Conservation (phyloP, 2,797 vertebrate species). For the Lates japonicus region DNA sequence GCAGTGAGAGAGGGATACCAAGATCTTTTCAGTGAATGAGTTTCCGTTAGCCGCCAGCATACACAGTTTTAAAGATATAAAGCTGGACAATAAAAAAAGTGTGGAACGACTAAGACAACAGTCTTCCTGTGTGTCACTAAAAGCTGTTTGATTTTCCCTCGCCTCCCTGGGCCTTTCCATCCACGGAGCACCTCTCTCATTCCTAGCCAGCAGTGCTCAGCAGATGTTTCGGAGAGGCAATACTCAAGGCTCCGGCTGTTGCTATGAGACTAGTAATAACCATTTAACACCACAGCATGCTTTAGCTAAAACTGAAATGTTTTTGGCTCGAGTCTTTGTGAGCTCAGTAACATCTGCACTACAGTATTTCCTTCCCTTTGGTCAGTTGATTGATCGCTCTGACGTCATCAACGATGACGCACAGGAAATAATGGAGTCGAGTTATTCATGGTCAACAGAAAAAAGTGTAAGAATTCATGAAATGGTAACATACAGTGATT, state of each 20-base stretch:
- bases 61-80: conserved; percentile 31
- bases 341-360: conserved; percentile 30
- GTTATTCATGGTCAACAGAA: neutral
- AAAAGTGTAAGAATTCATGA: neutral
- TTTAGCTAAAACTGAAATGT: conserved; percentile 29
- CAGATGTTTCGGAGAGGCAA: conserved; percentile 55
- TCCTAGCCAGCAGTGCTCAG: conserved; percentile 40
- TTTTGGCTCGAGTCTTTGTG: conserved; percentile 27
- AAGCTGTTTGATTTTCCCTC: conserved; percentile 26
- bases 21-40: conserved; percentile 3
- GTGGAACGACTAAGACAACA: conserved; percentile 20
- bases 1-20: neutral
- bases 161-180: conserved; percentile 19
- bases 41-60: conserved; percentile 19
- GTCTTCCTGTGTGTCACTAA: conserved; percentile 30
- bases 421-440: neutral
- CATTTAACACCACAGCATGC: conserved; percentile 36
- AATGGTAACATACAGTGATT: neutral
- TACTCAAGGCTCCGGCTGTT: conserved; percentile 55
- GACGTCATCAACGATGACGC: neutral
- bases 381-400: conserved; percentile 11
- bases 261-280: conserved; percentile 53
- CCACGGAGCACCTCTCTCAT: conserved; percentile 18
- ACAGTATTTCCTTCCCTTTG: neutral
- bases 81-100: conserved; percentile 53